Percentiles rank a stretch among this genome's conserved stretches.
phyloP scores from a whole-genome alignment of 2,113 vertebrate species.

The Poeciliopsis occidentalis region DNA sequence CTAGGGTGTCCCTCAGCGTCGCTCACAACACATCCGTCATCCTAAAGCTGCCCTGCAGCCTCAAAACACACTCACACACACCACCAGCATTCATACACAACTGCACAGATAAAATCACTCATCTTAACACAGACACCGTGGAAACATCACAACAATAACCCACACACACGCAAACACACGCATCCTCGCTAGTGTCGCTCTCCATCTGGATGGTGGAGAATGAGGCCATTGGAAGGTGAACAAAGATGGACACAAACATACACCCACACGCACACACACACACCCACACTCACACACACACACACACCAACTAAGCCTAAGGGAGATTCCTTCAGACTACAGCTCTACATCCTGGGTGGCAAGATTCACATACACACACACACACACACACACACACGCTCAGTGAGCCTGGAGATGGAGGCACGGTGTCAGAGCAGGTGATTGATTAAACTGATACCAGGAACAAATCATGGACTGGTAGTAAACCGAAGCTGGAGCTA shows the following conservation, averaged over 20 bases:
- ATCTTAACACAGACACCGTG: constrained; percentile 51
- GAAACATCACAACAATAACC: constrained; percentile 50
- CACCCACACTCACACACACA: too few relatives aligned
- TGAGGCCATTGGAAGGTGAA: constrained; percentile 14
- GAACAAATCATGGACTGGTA: constrained; percentile 11
- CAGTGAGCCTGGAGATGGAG: constrained; percentile 22
- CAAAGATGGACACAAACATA: constrained; percentile 29
- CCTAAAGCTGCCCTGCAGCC: constrained; percentile 79
- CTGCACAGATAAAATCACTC: constrained; percentile 65
- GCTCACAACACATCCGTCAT: constrained; percentile 79
- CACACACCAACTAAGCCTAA: constrained; percentile 39
- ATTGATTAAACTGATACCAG: constrained; percentile 48
- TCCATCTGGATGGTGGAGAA: constrained; percentile 32
- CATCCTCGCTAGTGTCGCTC: constrained; percentile 6
- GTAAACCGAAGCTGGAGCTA: constrained; percentile 33
- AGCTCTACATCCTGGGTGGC: constrained; percentile 74
- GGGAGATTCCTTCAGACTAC: constrained; percentile 62
- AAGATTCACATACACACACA: constrained; percentile 16
- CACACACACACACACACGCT: not conserved
- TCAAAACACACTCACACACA: constrained; percentile 73
- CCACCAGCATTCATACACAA: constrained; percentile 57
- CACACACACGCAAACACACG: constrained; percentile 13
- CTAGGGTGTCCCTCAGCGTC: constrained; percentile 71
- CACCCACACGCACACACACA: constrained; percentile 10
- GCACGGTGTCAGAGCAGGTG: constrained; percentile 43